Evolutionary conservation across 2,888 invertebrate species (phyloP), one percentile per base, ranked within the genome.

Genomic region (Ditylenchus weischeri): DNA sequence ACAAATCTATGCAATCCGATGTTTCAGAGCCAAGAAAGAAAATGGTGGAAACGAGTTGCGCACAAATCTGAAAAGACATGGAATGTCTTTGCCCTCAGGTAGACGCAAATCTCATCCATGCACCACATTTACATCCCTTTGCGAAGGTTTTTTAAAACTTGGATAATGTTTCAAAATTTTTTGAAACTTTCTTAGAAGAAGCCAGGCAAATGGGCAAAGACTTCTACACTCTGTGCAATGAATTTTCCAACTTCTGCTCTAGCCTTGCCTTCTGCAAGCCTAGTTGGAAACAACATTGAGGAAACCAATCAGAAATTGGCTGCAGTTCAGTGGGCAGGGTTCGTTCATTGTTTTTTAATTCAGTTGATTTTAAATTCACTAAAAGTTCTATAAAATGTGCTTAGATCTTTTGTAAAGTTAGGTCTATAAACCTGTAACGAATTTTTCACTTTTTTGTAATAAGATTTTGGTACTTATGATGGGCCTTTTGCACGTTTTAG

Each of bases 1-100:
- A n/a, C n/a, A n/a, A n/a, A n/a, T n/a, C n/a, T n/a, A n/a, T n/a
- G n/a, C n/a, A n/a, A n/a, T n/a, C n/a, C n/a, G n/a, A n/a, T n/a
- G 18, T 68, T 66, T 66, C n/a, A 69, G 69, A 57, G 69, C 69
- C 13, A 69, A 69, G 47, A 69, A 69, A 47, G 63, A 54, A 47
- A 57, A 68, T 29, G 69, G 70, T 19, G 71, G 72, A 21, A 47
- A 71, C 8, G 23, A 64, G 29, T 4, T 71, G 7, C 49, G 63
- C 19, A 47, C 54, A 18, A 47, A 66, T 21, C 64, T 71, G 38
- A 23, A 36, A n/a, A 51, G 58, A 11, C 36, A 49, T 36, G 68
- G 65, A 11, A 57, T 71, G 38, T 29, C 11, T 15, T 36, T 71
- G 36, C 67, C 72, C 36, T 23, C 50, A 15, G 72, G 72, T 21